Conservation (phyloP, 2,797 vertebrate species). For the Galagoides demidoff region DNA sequence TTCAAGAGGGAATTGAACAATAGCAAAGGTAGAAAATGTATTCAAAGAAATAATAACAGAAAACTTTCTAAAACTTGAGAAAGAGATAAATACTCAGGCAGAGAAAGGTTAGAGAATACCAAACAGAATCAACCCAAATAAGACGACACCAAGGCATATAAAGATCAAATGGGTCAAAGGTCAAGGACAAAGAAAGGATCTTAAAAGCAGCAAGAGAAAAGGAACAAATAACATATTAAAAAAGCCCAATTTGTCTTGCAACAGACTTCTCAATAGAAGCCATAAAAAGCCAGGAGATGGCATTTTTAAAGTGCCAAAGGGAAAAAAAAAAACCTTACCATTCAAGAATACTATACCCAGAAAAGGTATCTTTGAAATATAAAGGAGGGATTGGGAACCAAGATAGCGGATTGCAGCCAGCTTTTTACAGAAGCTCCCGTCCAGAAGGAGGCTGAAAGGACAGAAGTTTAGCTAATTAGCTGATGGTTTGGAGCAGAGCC, state of each 20-base stretch:
- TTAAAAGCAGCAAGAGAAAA: not conserved
- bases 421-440: too few relatives aligned
- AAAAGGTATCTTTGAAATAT: not conserved
- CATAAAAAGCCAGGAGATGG: not conserved
- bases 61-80: not conserved
- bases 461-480: too few relatives aligned
- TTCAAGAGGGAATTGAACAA: not conserved
- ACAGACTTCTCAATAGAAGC: not conserved
- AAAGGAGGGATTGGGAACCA: too few relatives aligned
- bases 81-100: not conserved
- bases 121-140: not conserved
- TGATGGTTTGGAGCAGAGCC: too few relatives aligned
- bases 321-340: not conserved
- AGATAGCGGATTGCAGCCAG: too few relatives aligned
- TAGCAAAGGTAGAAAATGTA: not conserved
- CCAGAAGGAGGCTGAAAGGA: too few relatives aligned
- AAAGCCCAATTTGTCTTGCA: not conserved
- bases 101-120: not conserved
- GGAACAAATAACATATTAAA: not conserved
- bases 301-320: not conserved
- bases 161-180: not conserved
- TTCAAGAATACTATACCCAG: not conserved
- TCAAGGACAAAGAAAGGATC: not conserved
- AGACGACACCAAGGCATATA: not conserved
- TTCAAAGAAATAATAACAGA: not conserved